Conservation (phyloP, 2,797 vertebrate genomes). For the Brotula barbata region DNA sequence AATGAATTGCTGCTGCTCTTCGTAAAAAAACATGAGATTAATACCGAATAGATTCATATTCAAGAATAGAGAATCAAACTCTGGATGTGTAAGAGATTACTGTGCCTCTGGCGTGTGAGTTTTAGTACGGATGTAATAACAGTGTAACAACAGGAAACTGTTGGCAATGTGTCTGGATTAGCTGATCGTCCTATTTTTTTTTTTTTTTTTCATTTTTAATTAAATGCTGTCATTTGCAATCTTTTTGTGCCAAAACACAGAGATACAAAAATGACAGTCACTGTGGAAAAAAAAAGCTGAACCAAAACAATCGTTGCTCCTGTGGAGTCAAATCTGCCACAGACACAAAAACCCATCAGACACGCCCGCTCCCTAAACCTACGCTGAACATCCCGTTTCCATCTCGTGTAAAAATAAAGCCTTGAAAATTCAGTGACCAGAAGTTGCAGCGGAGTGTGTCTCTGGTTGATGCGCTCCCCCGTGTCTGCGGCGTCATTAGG, state of each 20-base stretch:
- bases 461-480: slow-evolving; percentile 66
- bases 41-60: background rate
- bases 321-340: slow-evolving; percentile 18
- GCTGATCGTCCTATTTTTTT: background rate
- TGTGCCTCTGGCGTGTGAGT: background rate
- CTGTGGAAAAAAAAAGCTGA: slow-evolving; percentile 23
- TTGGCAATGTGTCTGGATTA: background rate
- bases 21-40: no score
- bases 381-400: slow-evolving; percentile 66
- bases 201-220: background rate
- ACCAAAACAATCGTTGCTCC: slow-evolving; percentile 32
- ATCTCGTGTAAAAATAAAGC: slow-evolving; percentile 74
- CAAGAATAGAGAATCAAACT: background rate
- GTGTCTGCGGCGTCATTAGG: slow-evolving; percentile 72
- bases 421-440: slow-evolving; percentile 75
- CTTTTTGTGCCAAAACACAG: slow-evolving; percentile 5
- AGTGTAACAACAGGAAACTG: background rate
- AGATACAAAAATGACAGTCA: slow-evolving; percentile 15
- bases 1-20: no score
- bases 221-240: no score
- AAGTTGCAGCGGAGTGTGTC: slow-evolving; percentile 72
- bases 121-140: background rate
- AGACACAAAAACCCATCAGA: slow-evolving; percentile 27
- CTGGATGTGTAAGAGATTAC: background rate
- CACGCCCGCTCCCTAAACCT: slow-evolving; percentile 39